Base-by-base conservation (phyloP, 2,113 vertebrate genomes). In the Upupa epops region DNA sequence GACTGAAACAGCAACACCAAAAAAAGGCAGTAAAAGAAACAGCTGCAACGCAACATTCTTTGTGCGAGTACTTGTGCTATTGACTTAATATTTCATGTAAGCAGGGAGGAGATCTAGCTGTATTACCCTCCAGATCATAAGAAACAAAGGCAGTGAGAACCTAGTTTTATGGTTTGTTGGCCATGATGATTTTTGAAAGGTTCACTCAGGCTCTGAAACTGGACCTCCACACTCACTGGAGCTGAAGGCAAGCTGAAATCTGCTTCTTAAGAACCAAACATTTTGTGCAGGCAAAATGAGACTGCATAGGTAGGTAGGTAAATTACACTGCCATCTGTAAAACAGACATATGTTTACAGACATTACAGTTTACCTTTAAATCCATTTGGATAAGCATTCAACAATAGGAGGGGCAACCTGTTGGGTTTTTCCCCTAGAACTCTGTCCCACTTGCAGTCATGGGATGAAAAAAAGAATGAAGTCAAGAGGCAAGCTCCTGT, bases 401-500 rank as follows among this genome's bases (percentile, higher is more conserved):
- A 40, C 4, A 17, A 60, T 14, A 5, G 7, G 68, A 45, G 11
- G n/a, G 13, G 7, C 9, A 89, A 70, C 7, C 8, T 52, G 16
- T 46, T 46, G 45, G 5, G 2, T 34, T 5, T 5, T n/a, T n/a
- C 12, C 18, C 20, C 49, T 26, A n/a, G 18, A 60, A 49, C 2
- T 37, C 37, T 11, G 6, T 5, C 3, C 31, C 11, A 28, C 8
- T 54, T 61, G 1, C 16, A 42, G 49, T 6, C 1, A 59, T 8
- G 3, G 18, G 5, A 70, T 28, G 7, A 4, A 77, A 48, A 51
- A 32, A 48, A 63, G 3, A 81, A 55, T 6, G 9, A 45, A 52
- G 31, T 15, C 5, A 49, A 28, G 26, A 63, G 3, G 20, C 13
- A 40, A 0, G 0, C 6, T 40, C 17, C 5, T 76, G 3, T 24